Base-by-base conservation (phyloP, 37 sponge, comb jelly and placozoan species). In the Sycon ciliatum region DNA sequence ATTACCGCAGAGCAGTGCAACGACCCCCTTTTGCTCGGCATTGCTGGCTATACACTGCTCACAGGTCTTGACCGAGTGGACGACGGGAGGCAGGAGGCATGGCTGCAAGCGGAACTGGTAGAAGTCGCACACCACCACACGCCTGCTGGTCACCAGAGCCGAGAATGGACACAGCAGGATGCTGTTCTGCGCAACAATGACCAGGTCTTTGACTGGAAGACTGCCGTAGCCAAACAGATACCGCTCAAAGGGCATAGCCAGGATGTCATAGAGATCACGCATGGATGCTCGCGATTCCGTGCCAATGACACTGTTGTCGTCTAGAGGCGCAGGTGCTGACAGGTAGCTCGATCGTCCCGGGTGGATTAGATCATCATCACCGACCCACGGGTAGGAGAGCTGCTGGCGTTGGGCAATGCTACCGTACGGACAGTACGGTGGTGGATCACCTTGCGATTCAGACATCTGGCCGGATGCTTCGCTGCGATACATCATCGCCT, bases 231-330 rank as follows among this genome's bases (percentile, higher is more conserved):
- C 26, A 28, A 11, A 11, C 11, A 60, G 32, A 60, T 60, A 28
- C 27, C 26, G 11, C 16, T 60, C 63, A 22, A 60, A 11, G 7
- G 63, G 63, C 11, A 9, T 24, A 9, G 16, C 32, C 31, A 60
- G 26, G 9, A 60, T 24, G 16, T 60, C 63, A 60, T 60, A 60
- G 9, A 60, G 63, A 11, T 60, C 63, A 11, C 32, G 7, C 63
- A 60, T 60, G 63, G 63, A 60, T 28, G 63, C 63, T 24, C 16
- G 63, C n/a, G n/a, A n/a, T n/a, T n/a, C n/a, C n/a, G n/a, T n/a
- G n/a, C n/a, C n/a, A 11, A 60, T 7, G 7, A 60, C 63, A 60
- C 22, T 24, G 26, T 11, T 9, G 16, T 60, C 7, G 7, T 24
- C 63, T 28, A 22, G 22, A 22, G 22, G 22, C 7, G 63, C 63